Conservation (phyloP, 2,888 invertebrate species). For the Heliothis peltigera region DNA sequence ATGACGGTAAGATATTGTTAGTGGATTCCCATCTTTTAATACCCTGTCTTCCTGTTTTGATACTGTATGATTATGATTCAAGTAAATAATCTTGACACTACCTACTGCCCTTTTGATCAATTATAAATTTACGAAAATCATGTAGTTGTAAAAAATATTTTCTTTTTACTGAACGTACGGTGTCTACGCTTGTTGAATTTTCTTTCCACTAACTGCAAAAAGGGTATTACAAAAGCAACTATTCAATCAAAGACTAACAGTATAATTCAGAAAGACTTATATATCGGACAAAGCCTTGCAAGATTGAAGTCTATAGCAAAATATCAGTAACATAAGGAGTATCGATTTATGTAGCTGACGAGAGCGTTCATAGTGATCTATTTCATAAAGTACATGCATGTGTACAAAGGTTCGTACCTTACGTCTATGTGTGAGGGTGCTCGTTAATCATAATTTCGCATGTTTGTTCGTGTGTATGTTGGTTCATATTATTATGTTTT, state of each 20-base stretch:
- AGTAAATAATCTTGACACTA: too few species aligned
- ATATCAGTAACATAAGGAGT: constrained; percentile 69
- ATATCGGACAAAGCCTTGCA: constrained; percentile 21
- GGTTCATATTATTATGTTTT: constrained; percentile 89
- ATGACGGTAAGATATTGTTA: neutral
- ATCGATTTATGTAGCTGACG: constrained; percentile 75
- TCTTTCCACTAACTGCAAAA: neutral
- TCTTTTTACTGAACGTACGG: too few species aligned
- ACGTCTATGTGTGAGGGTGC: constrained; percentile 80
- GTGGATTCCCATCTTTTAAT: neutral
- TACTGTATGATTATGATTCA: too few species aligned
- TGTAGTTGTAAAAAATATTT: too few species aligned
- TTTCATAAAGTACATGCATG: constrained; percentile 76
- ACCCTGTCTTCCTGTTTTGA: too few species aligned
- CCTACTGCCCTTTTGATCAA: too few species aligned
- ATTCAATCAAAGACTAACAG: neutral
- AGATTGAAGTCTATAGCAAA: constrained; percentile 45
- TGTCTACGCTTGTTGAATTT: neutral
- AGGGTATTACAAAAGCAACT: neutral
- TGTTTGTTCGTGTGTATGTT: constrained; percentile 89
- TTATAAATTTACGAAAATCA: too few species aligned
- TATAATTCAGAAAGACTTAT: constrained; percentile 16
- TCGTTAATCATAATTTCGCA: constrained; percentile 90
- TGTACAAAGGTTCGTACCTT: constrained; percentile 69
- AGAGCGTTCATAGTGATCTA: constrained; percentile 81